Percentiles rank a stretch among this genome's conserved stretches.
These are phyloP conservation scores for Plectropomus leopardus DNA, from an alignment of 2,113 vertebrate species.

Conservation along the genomic window DNA sequence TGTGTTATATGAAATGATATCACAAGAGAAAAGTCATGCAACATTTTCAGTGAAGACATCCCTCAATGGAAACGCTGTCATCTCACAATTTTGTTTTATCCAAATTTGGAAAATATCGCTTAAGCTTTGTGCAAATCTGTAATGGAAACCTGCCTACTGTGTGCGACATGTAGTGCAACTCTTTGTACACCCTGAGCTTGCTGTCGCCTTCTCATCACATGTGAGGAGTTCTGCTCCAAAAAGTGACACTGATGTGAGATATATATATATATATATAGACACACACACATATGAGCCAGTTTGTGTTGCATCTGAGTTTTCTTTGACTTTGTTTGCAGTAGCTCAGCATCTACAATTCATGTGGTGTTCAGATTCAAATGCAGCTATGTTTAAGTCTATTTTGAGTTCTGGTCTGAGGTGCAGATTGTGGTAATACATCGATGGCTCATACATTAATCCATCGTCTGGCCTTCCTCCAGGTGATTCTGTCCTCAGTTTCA, in stretches of 20 bases:
- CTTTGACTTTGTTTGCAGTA: background rate
- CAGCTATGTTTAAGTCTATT: background rate
- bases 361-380: background rate
- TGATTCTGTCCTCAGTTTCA: background rate
- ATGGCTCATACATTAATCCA: background rate
- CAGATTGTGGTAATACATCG: background rate
- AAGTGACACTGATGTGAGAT: background rate
- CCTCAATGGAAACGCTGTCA: too few relatives aligned
- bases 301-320: background rate
- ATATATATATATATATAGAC: too few relatives aligned
- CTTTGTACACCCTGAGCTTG: slow-evolving; percentile 7
- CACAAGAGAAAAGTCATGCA: too few relatives aligned
- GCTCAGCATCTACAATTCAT: background rate
- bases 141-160: background rate
- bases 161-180: background rate
- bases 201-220: background rate
- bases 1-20: too few relatives aligned
- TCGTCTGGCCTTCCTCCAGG: background rate
- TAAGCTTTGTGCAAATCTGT: too few relatives aligned
- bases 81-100: too few relatives aligned
- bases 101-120: too few relatives aligned
- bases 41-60: too few relatives aligned
- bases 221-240: background rate
- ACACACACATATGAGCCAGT: too few relatives aligned
- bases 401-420: background rate